Evolutionary conservation across 2,113 vertebrate genomes (phyloP), one percentile per base, ranked within the genome.

Genomic region (Forbesichthys papilliferus): DNA sequence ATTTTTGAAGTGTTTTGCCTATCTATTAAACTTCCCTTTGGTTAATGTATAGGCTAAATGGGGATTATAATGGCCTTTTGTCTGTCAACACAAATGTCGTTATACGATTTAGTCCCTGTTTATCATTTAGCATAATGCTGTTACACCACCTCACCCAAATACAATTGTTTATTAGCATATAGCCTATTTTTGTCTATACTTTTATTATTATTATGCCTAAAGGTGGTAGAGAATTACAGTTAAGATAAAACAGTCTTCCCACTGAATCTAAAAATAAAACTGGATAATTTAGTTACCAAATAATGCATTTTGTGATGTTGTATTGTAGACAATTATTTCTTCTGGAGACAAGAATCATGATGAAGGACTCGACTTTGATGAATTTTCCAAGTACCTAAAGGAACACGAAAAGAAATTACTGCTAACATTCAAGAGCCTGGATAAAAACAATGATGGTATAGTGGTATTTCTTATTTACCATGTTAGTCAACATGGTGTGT

Each of bases 391-490:
- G 49, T 98, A 97, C 76, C 93, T 98, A 61, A 95, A 93, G 87
- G 95, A 97, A 9, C 96, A 98, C 46, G 96, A 99, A 84, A 97
- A 95, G 88, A 96, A 98, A 88, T 92, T 99, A 88, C 93, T 84
- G 67, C 87, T 98, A 54, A 96, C 96, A 0, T 99, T 98, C 92
- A 98, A 94, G 80, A 96, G 94, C 84, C 72, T 98, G 91, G 96
- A 99, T 87, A 98, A 94, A 93, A 98, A 99, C 83, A 93, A 95
- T 27, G 96, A 98, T 57, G 96, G 96, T 98, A 86, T 0, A 4
- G 1, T 20, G 46, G 9, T 3, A 3, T 53, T 11, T 27, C 18
- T 33, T 9, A 11, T 33, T 57, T 54, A 54, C 4, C n/a, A 42
- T 61, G 0, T 34, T 11, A 49, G 5, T 27, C 1, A 10, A 7